Evolutionary conservation across 2,113 vertebrate species (phyloP).

Genomic region (Odobenus rosmarus): DNA sequence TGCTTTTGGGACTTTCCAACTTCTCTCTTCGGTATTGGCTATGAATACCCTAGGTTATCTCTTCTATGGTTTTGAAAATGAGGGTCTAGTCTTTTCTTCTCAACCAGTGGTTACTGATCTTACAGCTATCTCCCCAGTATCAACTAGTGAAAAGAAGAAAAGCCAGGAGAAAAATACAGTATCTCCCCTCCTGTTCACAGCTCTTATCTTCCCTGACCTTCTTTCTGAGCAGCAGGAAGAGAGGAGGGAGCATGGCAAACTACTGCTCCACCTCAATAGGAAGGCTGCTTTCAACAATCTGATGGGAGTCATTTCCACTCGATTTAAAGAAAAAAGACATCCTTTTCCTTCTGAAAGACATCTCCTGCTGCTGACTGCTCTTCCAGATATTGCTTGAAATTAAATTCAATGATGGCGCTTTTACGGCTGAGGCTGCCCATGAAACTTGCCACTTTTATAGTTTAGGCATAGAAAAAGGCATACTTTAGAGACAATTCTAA

Average conservation of each 20-base stretch:
- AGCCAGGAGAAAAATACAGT: not conserved
- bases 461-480: not conserved
- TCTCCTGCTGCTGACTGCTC: slow-evolving; percentile 24
- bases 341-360: slow-evolving; percentile 43
- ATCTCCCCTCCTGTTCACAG: not conserved
- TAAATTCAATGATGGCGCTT: not conserved
- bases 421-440: not conserved
- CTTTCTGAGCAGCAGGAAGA: not conserved
- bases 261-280: not conserved
- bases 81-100: not conserved
- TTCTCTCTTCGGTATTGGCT: not conserved
- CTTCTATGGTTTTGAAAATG: not conserved
- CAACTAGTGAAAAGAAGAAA: slow-evolving; percentile 18
- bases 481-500: not conserved
- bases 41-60: not conserved
- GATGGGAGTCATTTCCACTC: slow-evolving; percentile 43
- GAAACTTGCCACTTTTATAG: not conserved
- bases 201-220: slow-evolving; percentile 27
- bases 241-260: not conserved
- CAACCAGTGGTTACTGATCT: not conserved
- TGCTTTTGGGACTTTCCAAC: not conserved
- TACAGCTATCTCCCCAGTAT: not conserved
- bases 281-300: not conserved
- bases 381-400: not conserved
- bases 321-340: slow-evolving; percentile 35